Conservation (phyloP, 2,113 vertebrate species). For the Lepus timidus region DNA sequence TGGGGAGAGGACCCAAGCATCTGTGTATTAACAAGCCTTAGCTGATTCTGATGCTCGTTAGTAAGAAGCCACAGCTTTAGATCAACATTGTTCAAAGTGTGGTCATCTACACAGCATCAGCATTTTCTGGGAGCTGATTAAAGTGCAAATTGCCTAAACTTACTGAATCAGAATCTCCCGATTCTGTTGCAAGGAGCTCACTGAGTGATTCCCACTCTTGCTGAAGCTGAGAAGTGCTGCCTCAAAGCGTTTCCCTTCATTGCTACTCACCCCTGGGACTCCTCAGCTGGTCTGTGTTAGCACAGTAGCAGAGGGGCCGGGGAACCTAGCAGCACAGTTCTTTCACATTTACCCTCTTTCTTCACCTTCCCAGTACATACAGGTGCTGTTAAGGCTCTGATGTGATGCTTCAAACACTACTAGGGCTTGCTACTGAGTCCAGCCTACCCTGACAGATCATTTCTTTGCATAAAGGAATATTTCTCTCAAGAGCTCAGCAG, state of each 20-base stretch:
- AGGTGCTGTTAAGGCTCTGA: neutral
- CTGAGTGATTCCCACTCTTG: neutral
- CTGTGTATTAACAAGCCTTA: neutral
- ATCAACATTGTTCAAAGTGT: neutral
- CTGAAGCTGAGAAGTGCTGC: neutral
- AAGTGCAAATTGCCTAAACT: neutral
- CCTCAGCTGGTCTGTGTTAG: neutral
- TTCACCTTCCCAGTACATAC: neutral
- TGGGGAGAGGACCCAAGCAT: neutral
- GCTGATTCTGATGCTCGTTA: neutral
- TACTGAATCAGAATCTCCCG: neutral
- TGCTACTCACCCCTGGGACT: neutral
- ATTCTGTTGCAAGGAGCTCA: neutral
- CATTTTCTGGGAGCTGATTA: neutral
- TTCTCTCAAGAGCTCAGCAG: neutral
- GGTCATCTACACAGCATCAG: neutral
- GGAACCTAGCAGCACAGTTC: neutral
- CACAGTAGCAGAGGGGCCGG: neutral
- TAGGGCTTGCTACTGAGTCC: neutral
- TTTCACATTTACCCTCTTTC: neutral
- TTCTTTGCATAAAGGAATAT: slow-evolving; percentile 3
- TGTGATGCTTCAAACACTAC: neutral
- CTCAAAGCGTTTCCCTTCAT: neutral
- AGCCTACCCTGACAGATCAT: neutral
- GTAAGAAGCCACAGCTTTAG: neutral